These are phyloP conservation scores for Lithophane leautieri DNA, from an alignment of 2,888 invertebrate genomes.

Conservation along the genomic window DNA sequence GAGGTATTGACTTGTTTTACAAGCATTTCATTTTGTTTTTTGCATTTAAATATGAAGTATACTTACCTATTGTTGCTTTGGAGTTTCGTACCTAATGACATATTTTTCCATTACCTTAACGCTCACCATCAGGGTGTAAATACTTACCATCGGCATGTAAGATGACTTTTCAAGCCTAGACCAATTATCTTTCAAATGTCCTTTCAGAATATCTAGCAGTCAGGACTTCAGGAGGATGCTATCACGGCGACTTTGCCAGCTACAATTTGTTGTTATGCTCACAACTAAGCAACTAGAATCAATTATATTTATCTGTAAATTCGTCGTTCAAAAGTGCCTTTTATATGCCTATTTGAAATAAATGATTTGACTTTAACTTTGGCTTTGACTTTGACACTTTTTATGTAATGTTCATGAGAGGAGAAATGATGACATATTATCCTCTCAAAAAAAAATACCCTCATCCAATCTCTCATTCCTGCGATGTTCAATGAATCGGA, in stretches of 20 bases:
- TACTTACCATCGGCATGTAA: neutral
- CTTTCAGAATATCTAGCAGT: no score
- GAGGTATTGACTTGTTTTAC: neutral
- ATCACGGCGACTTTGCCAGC: neutral
- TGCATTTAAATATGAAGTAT: neutral
- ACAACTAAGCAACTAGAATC: no score
- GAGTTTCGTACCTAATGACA: neutral
- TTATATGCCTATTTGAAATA: no score
- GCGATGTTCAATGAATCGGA: conserved; percentile 13
- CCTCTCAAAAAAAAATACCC: neutral
- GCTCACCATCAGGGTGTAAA: neutral
- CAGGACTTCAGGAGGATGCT: neutral
- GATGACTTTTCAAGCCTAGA: neutral
- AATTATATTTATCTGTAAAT: no score
- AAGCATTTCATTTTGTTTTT: neutral
- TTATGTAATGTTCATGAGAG: neutral
- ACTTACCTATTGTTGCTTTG: neutral
- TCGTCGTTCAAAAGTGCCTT: no score
- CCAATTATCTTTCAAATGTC: neutral
- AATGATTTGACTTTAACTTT: no score
- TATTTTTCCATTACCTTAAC: neutral
- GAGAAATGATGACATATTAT: neutral
- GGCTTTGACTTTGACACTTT: neutral
- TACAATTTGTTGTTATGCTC: neutral
- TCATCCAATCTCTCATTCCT: conserved; percentile 7